Base-by-base conservation (phyloP, 2,113 vertebrate species). In the Pituophis catenifer region DNA sequence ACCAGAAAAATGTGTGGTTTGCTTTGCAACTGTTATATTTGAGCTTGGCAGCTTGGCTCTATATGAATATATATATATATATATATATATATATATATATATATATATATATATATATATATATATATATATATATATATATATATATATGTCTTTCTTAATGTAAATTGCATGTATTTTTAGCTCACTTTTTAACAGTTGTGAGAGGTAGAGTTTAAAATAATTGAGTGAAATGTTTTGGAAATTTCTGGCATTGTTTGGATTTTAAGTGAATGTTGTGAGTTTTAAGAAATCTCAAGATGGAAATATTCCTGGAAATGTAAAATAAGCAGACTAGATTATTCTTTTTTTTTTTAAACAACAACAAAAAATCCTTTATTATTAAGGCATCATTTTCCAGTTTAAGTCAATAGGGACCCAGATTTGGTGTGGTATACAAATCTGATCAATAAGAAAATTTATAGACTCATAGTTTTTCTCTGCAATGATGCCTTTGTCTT, bases 21-120 rank as follows among this genome's bases (percentile, higher is more conserved):
- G 92, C 93, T 94, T 96, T 95, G 88, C 44, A 94, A 75, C 44
- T 93, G n/a, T 57, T 96, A 48, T 89, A 95, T 96, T 90, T 89
- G 55, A 94, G 93, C 94, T 44, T 93, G 26, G 33, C 91, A 93
- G 91, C 90, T 94, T 94, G 33, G 23, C 12, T 53, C 7, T 89
- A 21, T 57, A 29, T 94, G 59, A 92, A 44, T 44, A 44, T 44
- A 44, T 44, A 38, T 38, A 38, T 38, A 38, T 38, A 38, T 38
- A 38, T 38, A 38, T 38, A 38, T 38, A 38, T 38, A 38, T 38
- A 38, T 38, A 38, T 38, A 38, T 38, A 38, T 38, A 38, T 38
- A 38, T 38, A 38, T 38, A 38, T 38, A 38, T 38, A 38, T 38
- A 38, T 38, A 38, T 38, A 38, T 38, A 38, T 38, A 38, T 38